phyloP scores from a whole-genome alignment of 2,113 vertebrate genomes.

The Nothobranchius furzeri region DNA sequence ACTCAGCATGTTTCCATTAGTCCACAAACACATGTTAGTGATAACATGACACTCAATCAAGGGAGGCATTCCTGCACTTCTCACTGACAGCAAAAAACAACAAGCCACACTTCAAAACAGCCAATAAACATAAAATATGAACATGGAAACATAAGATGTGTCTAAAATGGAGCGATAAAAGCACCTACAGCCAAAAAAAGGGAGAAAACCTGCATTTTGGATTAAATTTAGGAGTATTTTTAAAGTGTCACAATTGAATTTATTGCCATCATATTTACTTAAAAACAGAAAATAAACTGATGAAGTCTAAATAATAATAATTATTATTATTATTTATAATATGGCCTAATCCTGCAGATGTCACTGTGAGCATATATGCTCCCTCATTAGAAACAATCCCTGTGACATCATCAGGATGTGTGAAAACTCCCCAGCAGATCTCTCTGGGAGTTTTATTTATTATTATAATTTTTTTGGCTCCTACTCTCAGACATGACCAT shows the following conservation, averaged over 20 bases:
- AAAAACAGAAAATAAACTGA: no score
- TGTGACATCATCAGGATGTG: constrained; percentile 41
- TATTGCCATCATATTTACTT: no score
- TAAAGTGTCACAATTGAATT: no score
- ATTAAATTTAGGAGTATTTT: no score
- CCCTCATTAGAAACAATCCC: constrained; percentile 29
- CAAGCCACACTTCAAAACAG: neutral
- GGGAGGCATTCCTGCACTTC: neutral
- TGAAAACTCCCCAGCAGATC: constrained; percentile 50
- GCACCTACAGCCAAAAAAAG: no score
- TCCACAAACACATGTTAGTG: constrained; percentile 29
- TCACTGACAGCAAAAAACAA: neutral
- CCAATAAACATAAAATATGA: neutral
- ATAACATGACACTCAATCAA: constrained; percentile 24
- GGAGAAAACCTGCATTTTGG: no score
- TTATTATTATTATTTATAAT: constrained; percentile 6
- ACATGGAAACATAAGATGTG: fast-evolving
- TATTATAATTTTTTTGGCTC: constrained; percentile 16
- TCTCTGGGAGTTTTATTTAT: constrained; percentile 7
- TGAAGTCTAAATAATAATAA: no score
- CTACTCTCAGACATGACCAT: constrained; percentile 44
- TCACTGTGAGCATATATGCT: constrained; percentile 56
- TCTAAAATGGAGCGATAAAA: neutral
- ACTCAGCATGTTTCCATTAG: constrained; percentile 26
- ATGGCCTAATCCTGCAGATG: constrained; percentile 62